Evolutionary conservation across 2,113 vertebrate species (phyloP), one percentile per base, ranked within the genome.

Genomic region (Ctenomys sociabilis): DNA sequence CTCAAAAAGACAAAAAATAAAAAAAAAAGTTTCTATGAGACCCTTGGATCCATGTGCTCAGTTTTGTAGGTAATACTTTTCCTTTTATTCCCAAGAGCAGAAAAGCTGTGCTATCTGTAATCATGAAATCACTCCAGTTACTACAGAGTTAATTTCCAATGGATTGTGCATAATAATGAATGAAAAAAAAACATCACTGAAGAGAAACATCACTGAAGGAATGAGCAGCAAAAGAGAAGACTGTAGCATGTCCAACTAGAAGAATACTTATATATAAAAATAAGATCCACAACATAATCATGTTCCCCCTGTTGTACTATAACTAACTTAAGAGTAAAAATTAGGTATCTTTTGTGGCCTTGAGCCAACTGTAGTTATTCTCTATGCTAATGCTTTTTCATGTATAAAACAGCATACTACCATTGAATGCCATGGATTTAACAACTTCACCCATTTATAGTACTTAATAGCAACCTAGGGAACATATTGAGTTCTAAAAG

Each of bases 11-110:
- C n/a, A n/a, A n/a, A n/a, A n/a, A n/a, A n/a, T n/a, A n/a, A n/a
- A n/a, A n/a, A n/a, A n/a, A n/a, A n/a, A 97, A 89, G 88, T 85
- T 93, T n/a, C 90, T 57, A 24, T 80, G 21, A 85, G 3, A 63
- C 1, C 77, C 93, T 85, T 32, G 32, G 32, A 0, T 95, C 94
- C 90, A 96, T 81, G 75, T 86, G 66, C 22, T 80, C 49, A 77
- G 66, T 95, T 77, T 94, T 84, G 93, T 40, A 90, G 96, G 91
- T 92, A 90, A 98, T 93, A 93, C 43, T 84, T 96, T 97, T 96
- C 96, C 98, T 94, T 96, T 94, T 94, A 96, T 57, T 91, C 88
- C 90, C 83, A 92, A 73, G 70, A 97, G 2, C 40, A 43, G 22
- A 54, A 70, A 52, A 30, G n/a, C 83, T 88, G 21, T 89, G 37